Base-by-base conservation (phyloP, 2,113 vertebrate genomes). In the Phyllostomus hastatus region DNA sequence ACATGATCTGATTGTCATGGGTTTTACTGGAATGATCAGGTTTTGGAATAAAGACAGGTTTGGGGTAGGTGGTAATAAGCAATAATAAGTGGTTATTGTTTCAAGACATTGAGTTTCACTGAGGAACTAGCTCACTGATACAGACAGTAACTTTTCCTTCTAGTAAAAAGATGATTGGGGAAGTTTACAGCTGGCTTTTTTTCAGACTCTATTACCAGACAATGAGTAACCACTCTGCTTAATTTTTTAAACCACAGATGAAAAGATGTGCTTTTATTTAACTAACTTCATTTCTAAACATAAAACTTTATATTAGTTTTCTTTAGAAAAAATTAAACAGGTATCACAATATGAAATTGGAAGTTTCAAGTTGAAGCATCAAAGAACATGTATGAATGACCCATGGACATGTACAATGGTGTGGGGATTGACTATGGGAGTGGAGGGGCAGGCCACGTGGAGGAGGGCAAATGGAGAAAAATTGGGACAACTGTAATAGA, bases 341-440 rank as follows among this genome's bases (percentile, higher is more conserved):
- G 22, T 70, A 22, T 48, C 48, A 67, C 16, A 85, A 84, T n/a
- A 10, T 46, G 57, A 69, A 91, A 84, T 61, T 72, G 14, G 48
- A 82, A 86, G 48, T 86, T 86, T 92, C 11, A 2, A 86, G 84
- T 7, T 31, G 20, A 91, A 80, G n/a, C 26, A 54, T 69, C 48
- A 57, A 61, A 61, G 26, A 61, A 61, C 11, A 61, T 61, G 59
- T 61, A 61, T 4, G 26, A 61, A 28, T 61, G 59, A 61, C 10
- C 59, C 26, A 61, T 61, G 59, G 26, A 61, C 26, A 28, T 61
- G 59, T 26, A 61, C 59, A 61, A 61, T 4, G 4, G 59, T 61
- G 59, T 61, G 59, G 26, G 26, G 59, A 61, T 31, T 61, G 59
- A 61, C 59, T 61, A 11, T 61, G 26, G 26, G 26, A 61, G 19